Evolutionary conservation across 2,113 vertebrate genomes (phyloP).

Genomic region (Emydura subglobosa): DNA sequence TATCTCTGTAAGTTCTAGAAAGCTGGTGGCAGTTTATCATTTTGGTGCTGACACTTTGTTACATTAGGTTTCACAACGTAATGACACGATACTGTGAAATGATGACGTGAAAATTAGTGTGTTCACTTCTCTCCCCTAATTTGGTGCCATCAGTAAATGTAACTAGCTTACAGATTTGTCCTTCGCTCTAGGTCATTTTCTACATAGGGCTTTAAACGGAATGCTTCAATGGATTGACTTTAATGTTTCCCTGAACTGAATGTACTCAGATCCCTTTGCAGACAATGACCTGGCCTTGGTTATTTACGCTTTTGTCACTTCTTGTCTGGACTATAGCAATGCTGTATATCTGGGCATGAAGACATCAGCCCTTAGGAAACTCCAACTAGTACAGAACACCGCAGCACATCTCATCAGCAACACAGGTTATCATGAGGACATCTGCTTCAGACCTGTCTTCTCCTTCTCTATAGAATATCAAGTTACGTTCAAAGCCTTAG

Average conservation of each 20-base stretch:
- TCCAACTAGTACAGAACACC: not conserved
- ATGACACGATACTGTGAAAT: not conserved
- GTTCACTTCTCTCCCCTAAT: not conserved
- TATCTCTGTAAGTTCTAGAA: not conserved
- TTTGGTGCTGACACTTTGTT: not conserved
- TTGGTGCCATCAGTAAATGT: not conserved
- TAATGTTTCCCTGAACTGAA: not conserved
- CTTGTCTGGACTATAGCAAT: not conserved
- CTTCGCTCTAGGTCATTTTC: not conserved
- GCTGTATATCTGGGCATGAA: not conserved
- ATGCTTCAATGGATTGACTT: not conserved
- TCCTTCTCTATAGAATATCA: not conserved
- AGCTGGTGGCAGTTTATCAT: not conserved
- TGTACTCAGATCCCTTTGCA: not conserved
- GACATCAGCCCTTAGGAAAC: not conserved
- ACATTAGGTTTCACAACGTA: not conserved
- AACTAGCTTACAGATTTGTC: not conserved
- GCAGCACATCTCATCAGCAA: not conserved
- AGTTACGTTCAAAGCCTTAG: not conserved
- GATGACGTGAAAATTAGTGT: constrained; percentile 7
- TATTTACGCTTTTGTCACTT: not conserved
- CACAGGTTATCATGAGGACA: not conserved
- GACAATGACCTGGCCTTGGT: not conserved
- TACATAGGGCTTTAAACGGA: not conserved
- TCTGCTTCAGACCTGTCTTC: not conserved